Conservation (phyloP, 2,797 vertebrate genomes). For the Dryobates pubescens region DNA sequence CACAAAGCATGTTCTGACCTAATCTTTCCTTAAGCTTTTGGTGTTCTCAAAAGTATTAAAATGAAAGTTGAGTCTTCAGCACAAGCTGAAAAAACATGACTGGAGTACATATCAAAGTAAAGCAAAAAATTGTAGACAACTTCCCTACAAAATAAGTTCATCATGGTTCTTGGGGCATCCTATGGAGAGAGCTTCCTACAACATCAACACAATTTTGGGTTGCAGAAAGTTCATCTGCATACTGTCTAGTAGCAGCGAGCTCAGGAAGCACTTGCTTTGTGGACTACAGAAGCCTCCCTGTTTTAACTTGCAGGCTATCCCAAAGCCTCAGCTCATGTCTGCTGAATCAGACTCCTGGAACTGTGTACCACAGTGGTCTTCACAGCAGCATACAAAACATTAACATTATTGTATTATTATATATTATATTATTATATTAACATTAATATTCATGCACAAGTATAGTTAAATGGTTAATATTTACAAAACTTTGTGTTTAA, state of each 20-base stretch:
- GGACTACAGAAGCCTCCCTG: too few relatives aligned
- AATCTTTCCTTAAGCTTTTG: background rate
- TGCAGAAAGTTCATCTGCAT: background rate
- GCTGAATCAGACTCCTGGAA: background rate
- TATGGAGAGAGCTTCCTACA: background rate
- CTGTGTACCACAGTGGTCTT: accelerated
- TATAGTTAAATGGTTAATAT: background rate
- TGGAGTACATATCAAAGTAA: background rate
- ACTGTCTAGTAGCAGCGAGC: accelerated
- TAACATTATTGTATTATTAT: too few relatives aligned
- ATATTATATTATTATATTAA: too few relatives aligned
- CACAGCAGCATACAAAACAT: background rate
- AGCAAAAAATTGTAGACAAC: background rate
- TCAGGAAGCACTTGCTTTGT: background rate
- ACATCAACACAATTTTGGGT: accelerated
- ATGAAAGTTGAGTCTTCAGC: background rate
- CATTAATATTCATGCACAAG: accelerated
- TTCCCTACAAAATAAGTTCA: background rate
- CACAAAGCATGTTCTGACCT: background rate
- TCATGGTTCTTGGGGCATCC: accelerated
- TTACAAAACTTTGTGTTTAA: background rate
- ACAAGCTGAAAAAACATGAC: background rate
- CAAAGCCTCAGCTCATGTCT: background rate
- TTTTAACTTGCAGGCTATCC: background rate
- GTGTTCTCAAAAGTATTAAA: background rate